A percentile compares a stretch with the other conserved stretches of the same genome.
Evolutionary conservation across 1,140 invertebrate genomes (phyloP).

Genomic region (Anagrus nilaparvatae): DNA sequence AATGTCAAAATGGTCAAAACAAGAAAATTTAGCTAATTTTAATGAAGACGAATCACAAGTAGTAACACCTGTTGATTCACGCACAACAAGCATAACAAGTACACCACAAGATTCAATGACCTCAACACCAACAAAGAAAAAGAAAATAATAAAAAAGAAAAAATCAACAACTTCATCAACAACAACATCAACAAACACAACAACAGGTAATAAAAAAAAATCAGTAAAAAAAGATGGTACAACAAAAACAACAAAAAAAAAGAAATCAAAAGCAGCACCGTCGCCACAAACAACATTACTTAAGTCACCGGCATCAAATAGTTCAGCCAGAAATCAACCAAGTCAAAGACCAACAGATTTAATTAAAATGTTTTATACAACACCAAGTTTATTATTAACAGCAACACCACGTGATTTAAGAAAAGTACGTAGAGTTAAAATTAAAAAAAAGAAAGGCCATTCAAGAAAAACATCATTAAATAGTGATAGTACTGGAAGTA

Average conservation of each 20-base stretch:
- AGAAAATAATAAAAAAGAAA: conserved; percentile 25
- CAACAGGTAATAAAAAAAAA: conserved; percentile 9
- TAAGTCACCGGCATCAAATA: conserved; percentile 15
- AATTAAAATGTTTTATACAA: conserved; percentile 38
- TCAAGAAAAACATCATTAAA: conserved; percentile 31
- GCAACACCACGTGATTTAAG: conserved; percentile 37
- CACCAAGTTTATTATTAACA: conserved; percentile 33
- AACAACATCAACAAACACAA: conserved; percentile 17
- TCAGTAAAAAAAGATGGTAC: conserved; percentile 15
- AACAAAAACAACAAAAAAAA: conserved; percentile 7
- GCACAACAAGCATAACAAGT: conserved; percentile 17
- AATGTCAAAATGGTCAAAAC: conserved; percentile 37
- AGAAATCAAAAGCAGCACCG: no score
- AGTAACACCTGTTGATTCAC: conserved; percentile 16
- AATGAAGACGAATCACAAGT: conserved; percentile 19
- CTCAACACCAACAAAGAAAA: conserved; percentile 25
- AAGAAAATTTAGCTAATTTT: conserved; percentile 26
- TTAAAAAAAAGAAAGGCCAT: conserved; percentile 33
- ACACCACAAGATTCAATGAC: conserved; percentile 20
- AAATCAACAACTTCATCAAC: conserved; percentile 21
- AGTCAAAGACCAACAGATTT: conserved; percentile 32
- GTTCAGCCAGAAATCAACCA: conserved; percentile 18
- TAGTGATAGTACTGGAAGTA: conserved; percentile 39
- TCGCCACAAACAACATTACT: background rate
- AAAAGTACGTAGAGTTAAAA: conserved; percentile 34